Evolutionary conservation across 2,113 vertebrate species (phyloP).

Genomic region (Nyctereutes procyonoides): DNA sequence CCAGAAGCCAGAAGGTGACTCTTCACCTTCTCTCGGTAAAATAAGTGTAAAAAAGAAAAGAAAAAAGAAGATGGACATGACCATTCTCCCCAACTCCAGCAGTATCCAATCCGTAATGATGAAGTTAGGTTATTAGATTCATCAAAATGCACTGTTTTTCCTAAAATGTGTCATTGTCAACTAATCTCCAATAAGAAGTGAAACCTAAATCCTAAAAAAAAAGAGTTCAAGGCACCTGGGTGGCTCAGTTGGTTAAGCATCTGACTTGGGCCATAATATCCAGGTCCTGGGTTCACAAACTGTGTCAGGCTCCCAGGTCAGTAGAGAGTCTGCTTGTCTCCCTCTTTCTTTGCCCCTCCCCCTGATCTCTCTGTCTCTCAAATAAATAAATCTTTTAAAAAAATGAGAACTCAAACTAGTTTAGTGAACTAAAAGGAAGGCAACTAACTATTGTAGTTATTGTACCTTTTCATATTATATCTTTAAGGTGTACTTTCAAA

Average conservation of each 20-base stretch:
- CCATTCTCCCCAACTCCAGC: background rate
- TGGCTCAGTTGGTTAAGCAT: background rate
- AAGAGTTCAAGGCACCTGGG: background rate
- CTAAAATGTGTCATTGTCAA: background rate
- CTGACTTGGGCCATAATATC: background rate
- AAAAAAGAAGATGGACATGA: background rate
- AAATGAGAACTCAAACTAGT: background rate
- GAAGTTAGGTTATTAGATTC: background rate
- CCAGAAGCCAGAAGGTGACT: background rate
- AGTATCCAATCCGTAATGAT: background rate
- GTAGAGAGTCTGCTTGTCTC: background rate
- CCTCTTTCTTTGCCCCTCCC: background rate
- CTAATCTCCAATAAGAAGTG: background rate
- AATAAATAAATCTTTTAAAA: background rate
- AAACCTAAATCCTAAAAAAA: background rate
- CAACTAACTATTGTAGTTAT: background rate
- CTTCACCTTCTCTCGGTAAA: background rate
- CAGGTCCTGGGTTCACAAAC: background rate
- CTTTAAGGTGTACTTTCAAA: background rate
- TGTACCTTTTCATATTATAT: background rate
- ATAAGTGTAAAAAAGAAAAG: background rate
- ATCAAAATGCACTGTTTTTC: background rate
- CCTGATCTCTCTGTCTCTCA: background rate
- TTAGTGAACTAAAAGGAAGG: background rate
- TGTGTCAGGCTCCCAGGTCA: background rate